phyloP scores from a whole-genome alignment of 2,888 invertebrate genomes.

The Drosophila aldrichi region DNA sequence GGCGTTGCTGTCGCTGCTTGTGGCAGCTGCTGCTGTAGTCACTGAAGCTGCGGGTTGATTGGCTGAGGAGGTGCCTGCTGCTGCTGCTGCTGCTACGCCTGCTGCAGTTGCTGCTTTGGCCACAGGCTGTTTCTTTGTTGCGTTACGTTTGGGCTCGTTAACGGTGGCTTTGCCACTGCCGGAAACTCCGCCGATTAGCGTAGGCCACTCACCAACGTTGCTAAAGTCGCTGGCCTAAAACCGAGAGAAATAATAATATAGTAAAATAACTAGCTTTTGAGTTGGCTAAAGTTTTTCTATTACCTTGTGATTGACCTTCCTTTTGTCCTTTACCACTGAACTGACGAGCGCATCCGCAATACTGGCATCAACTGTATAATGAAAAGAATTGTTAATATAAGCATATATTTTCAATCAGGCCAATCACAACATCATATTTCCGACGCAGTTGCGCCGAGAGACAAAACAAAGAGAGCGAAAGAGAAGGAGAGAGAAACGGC shows the following conservation, averaged over 20 bases:
- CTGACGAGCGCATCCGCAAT: constrained; percentile 70
- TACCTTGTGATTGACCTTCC: constrained; percentile 88
- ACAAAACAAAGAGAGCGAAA: constrained; percentile 13
- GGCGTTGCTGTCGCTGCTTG: constrained; percentile 53
- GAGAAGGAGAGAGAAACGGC: background rate
- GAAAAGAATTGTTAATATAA: constrained; percentile 35
- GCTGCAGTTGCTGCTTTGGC: constrained; percentile 40
- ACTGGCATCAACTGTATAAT: constrained; percentile 71
- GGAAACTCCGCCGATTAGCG: constrained; percentile 87
- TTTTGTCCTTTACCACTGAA: constrained; percentile 86
- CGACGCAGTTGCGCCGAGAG: constrained; percentile 58
- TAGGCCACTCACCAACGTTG: constrained; percentile 96
- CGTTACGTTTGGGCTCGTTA: constrained; percentile 84
- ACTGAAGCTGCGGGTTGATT: constrained; percentile 32
- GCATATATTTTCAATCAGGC: constrained; percentile 57
- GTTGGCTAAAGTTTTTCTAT: constrained; percentile 74
- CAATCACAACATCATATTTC: constrained; percentile 45
- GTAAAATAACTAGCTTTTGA: background rate
- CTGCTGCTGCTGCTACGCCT: background rate
- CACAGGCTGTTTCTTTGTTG: constrained; percentile 76
- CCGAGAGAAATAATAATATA: background rate
- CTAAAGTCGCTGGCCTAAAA: constrained; percentile 93
- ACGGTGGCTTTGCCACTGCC: constrained; percentile 86
- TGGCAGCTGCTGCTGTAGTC: constrained; percentile 19
- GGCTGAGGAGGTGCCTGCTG: constrained; percentile 12